These are phyloP conservation scores for Tapirus terrestris DNA, from an alignment of 2,113 vertebrate genomes.

Conservation along the genomic window DNA sequence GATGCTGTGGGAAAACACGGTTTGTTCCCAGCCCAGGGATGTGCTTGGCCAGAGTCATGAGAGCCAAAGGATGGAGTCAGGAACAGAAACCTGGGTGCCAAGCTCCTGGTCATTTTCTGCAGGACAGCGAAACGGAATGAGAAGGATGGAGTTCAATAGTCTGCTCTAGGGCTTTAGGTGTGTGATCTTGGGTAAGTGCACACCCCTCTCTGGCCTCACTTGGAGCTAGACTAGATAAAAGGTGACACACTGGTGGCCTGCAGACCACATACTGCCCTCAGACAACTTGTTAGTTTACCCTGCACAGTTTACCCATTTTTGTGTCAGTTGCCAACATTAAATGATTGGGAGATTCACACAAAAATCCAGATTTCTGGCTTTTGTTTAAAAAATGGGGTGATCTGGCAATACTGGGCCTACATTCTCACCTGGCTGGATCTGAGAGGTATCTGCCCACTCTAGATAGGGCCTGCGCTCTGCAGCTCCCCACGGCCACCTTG, in stretches of 20 bases:
- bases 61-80: not conserved
- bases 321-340: not conserved
- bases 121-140: not conserved
- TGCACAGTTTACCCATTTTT: not conserved
- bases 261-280: rapidly evolving
- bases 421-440: not conserved
- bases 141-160: not conserved
- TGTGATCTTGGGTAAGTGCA: not conserved
- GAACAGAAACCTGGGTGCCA: not conserved
- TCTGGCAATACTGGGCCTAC: not conserved
- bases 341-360: not conserved
- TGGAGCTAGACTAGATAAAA: not conserved
- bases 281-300: not conserved
- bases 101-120: not conserved
- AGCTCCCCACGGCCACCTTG: not conserved
- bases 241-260: not conserved
- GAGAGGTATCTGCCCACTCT: not conserved
- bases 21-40: not conserved
- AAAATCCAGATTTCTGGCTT: not conserved
- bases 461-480: not conserved
- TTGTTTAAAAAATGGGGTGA: not conserved
- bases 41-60: not conserved
- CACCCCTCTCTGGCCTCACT: not conserved
- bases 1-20: rapidly evolving
- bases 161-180: too few species aligned